These are phyloP conservation scores for Drosophila ohnishii DNA, from an alignment of 1,140 invertebrate species.

Conservation along the genomic window DNA sequence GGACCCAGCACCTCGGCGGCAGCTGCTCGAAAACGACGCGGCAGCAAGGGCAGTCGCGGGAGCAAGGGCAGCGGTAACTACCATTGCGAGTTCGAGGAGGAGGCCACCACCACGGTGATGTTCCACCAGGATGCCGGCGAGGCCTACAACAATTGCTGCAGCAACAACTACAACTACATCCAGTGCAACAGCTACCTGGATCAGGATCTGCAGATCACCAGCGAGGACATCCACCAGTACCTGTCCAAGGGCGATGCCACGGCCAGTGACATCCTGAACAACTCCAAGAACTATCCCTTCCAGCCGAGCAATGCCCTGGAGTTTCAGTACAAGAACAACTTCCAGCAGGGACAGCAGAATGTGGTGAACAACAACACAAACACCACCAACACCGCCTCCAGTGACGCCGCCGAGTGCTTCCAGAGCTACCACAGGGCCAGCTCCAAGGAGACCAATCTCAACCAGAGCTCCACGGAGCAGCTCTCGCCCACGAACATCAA, in stretches of 20 bases:
- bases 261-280: constrained; percentile 69
- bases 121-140: constrained; percentile 79
- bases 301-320: constrained; percentile 79
- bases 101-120: constrained; percentile 78
- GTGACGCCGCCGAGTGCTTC: constrained; percentile 71
- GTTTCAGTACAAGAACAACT: constrained; percentile 82
- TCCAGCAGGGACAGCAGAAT: constrained; percentile 64
- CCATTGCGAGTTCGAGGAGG: constrained; percentile 77
- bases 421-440: constrained; percentile 66
- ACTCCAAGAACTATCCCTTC: constrained; percentile 81
- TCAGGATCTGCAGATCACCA: constrained; percentile 81
- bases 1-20: constrained; percentile 68
- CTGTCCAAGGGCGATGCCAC: constrained; percentile 74
- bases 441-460: constrained; percentile 79
- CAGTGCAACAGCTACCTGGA: constrained; percentile 81
- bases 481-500: constrained; percentile 80
- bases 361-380: constrained; percentile 56
- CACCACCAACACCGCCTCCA: constrained; percentile 67
- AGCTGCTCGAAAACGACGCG: constrained; percentile 62
- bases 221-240: constrained; percentile 81
- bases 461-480: constrained; percentile 55
- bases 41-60: constrained; percentile 46
- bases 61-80: constrained; percentile 46
- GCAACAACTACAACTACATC: constrained; percentile 80
- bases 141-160: constrained; percentile 79